A percentile compares a stretch with the other conserved stretches of the same genome.
Conservation (phyloP, 2,113 vertebrate species). For the Antigone vipio region DNA sequence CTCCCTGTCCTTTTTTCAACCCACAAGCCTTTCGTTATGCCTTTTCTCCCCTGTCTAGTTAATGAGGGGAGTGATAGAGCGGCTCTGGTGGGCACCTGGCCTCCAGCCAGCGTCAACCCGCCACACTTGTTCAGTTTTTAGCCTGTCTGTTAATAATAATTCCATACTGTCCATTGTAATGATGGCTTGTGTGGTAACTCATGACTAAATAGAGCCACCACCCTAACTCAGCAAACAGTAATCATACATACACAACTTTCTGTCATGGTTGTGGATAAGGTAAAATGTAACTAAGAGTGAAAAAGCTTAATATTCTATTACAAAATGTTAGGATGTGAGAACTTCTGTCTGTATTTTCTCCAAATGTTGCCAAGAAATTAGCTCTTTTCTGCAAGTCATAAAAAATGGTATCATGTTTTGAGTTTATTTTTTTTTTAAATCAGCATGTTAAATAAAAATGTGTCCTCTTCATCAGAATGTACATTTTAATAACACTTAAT, state of each 20-base stretch:
- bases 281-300: background rate
- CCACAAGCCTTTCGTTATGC: too few species aligned
- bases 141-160: background rate
- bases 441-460: background rate
- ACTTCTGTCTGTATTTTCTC: background rate
- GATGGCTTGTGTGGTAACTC: background rate
- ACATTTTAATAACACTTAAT: background rate
- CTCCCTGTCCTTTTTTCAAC: too few species aligned
- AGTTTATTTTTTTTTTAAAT: background rate
- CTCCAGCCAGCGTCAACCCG: too few species aligned
- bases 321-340: background rate
- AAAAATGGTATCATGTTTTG: background rate
- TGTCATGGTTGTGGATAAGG: background rate
- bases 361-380: background rate
- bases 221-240: background rate
- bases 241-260: background rate
- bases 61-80: too few species aligned
- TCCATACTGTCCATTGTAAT: background rate
- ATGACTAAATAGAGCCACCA: background rate
- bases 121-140: background rate
- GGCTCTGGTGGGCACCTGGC: too few species aligned
- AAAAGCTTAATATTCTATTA: background rate
- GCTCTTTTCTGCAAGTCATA: background rate
- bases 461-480: background rate
- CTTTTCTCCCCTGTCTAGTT: too few species aligned